A percentile compares a stretch with the other conserved stretches of the same genome.
phyloP scores from a whole-genome alignment of 2,113 vertebrate species.

The Seriola quinqueradiata region DNA sequence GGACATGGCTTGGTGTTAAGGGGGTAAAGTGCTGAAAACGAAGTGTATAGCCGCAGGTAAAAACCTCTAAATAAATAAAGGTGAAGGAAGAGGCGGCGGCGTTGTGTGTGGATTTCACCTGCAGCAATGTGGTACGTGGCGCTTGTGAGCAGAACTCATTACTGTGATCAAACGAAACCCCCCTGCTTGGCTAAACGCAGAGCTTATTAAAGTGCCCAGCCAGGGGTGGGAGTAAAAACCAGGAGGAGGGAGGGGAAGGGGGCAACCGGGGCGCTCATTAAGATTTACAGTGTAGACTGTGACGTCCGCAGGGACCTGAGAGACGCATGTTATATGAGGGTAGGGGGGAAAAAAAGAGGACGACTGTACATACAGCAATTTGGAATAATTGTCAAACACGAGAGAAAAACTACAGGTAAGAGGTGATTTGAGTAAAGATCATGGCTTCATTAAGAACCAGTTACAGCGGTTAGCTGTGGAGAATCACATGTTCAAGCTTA shows the following conservation, averaged over 20 bases:
- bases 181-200: constrained; percentile 72
- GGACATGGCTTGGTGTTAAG: constrained; percentile 19
- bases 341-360: constrained; percentile 1
- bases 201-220: constrained; percentile 78
- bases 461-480: neutral
- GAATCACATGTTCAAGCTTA: neutral
- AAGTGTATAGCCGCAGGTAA: constrained; percentile 43
- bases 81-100: constrained; percentile 24
- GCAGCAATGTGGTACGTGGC: constrained; percentile 75
- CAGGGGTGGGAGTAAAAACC: constrained; percentile 74
- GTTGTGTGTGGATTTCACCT: constrained; percentile 54
- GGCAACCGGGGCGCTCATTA: constrained; percentile 70
- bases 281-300: constrained; percentile 67
- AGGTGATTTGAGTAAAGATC: neutral
- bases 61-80: constrained; percentile 64
- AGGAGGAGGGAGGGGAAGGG: constrained; percentile 22
- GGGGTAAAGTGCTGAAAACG: constrained; percentile 50
- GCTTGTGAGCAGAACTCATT: constrained; percentile 75
- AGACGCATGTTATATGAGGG: constrained; percentile 25
- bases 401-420: neutral
- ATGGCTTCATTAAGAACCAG: neutral
- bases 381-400: neutral
- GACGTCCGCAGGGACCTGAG: constrained; percentile 48
- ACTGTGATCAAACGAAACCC: constrained; percentile 80
- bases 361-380: neutral